phyloP scores from a whole-genome alignment of 2,888 invertebrate genomes.

The Trichopria drosophilae region DNA sequence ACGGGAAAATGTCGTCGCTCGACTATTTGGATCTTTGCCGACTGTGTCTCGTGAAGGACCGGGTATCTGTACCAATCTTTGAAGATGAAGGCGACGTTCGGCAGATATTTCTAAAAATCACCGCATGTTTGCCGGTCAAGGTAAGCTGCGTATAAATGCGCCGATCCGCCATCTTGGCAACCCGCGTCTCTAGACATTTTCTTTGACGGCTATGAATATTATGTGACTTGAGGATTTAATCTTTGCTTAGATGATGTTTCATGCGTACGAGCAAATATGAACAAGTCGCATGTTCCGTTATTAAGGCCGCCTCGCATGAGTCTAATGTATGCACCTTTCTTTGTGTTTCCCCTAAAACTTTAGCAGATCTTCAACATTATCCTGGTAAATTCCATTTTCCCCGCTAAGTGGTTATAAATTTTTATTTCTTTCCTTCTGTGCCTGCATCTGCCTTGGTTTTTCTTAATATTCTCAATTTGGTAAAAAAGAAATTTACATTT shows the following conservation, averaged over 20 bases:
- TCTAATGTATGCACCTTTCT: not conserved
- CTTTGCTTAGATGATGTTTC: not conserved
- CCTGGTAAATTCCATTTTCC: not conserved
- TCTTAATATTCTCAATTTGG: not conserved
- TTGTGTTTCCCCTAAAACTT: not conserved
- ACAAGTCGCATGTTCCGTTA: not conserved
- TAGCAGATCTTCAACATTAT: not conserved
- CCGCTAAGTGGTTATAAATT: not conserved
- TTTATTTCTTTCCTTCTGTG: not conserved
- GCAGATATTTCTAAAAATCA: constrained; percentile 70
- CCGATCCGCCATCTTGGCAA: constrained; percentile 53
- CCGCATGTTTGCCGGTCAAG: constrained; percentile 74
- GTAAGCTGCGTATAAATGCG: constrained; percentile 59
- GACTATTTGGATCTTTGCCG: constrained; percentile 57
- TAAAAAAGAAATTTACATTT: too few species aligned
- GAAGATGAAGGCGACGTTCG: constrained; percentile 68
- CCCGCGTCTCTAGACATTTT: not conserved
- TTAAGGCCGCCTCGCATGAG: constrained; percentile 16
- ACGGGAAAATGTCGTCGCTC: constrained; percentile 54
- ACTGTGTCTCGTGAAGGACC: constrained; percentile 59
- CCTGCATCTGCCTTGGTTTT: not conserved
- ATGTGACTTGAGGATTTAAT: not conserved
- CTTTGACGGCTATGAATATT: not conserved
- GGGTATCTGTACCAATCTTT: constrained; percentile 71
- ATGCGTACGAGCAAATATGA: not conserved